Conservation (phyloP, 2,888 invertebrate genomes). For the Lacanobia oleracea region DNA sequence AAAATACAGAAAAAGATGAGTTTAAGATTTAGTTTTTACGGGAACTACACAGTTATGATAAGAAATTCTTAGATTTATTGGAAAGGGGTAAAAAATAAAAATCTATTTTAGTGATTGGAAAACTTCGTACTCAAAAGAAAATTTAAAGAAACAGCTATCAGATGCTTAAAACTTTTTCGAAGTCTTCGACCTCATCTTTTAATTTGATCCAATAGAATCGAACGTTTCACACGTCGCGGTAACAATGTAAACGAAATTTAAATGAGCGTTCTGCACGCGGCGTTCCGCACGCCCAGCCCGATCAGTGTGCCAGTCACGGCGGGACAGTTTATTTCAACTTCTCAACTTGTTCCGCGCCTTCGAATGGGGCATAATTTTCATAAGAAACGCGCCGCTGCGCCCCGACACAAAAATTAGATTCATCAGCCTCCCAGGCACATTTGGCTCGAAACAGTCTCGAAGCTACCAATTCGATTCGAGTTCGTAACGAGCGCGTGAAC, state of each 20-base stretch:
- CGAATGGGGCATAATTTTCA: conserved; percentile 89
- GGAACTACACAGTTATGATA: not conserved
- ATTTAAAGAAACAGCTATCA: not conserved
- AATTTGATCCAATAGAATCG: conserved; percentile 44
- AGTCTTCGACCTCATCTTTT: conserved; percentile 15
- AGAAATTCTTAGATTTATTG: not conserved
- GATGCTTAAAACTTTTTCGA: not conserved
- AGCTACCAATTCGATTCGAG: conserved; percentile 83
- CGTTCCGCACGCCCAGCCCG: conserved; percentile 61
- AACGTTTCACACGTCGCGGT: conserved; percentile 59
- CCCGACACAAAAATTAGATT: conserved; percentile 87
- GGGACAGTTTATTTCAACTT: conserved; percentile 89
- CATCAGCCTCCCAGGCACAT: conserved; percentile 84
- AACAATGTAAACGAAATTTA: conserved; percentile 68
- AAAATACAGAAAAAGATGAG: not conserved
- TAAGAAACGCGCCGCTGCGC: conserved; percentile 84
- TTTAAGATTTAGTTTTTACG: not conserved
- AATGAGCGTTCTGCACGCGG: conserved; percentile 69
- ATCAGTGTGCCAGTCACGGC: conserved; percentile 87
- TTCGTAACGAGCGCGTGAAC: conserved; percentile 83
- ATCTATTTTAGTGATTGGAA: not conserved
- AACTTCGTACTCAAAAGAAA: not conserved
- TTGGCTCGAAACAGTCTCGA: conserved; percentile 80
- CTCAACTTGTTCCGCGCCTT: conserved; percentile 85
- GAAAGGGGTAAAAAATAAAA: not conserved